Evolutionary conservation across 2,113 vertebrate species (phyloP), one percentile per base, ranked within the genome.

Genomic region (Mormoops blainvillei): DNA sequence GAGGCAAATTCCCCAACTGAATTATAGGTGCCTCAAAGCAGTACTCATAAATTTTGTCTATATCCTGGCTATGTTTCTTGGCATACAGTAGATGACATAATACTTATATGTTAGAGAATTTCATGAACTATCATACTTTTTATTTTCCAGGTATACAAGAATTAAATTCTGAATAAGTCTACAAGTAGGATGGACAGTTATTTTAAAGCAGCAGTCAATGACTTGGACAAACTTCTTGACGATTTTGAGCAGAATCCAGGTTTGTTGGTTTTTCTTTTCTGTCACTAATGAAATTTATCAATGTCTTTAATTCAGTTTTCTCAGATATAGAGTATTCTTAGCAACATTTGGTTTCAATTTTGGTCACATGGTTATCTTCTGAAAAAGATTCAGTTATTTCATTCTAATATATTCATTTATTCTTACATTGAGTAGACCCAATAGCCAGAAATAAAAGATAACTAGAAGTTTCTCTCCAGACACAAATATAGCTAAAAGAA

Each of bases 141-240:
- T 96, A n/a, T 94, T 96, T 94, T 97, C 8, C 86, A 99, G 98
- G 95, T 82, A 96, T 94, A 89, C 74, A 95, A 96, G 91, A 91
- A 85, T 94, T 98, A 71, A 97, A 95, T 82, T 88, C 48, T 97
- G 67, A 50, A 31, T 89, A 56, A 56, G 95, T 65, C 94, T 94
- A 71, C 65, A 96, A 92, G 83, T 98, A 99, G 98, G 97, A 99
- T 99, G 99, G 99, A 99, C 96, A 99, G 98, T 98, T 99, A 99
- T 97, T 99, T 99, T 97, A 99, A 99, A 98, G 99, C 99, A 96
- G 99, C 99, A 78, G 99, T 99, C 86, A 99, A 99, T 98, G 99
- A 99, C 97, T 97, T 99, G 98, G 99, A 99, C 98, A 99, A 99
- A 96, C 98, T 99, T 52, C 99, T 99, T 1, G 99, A 99, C 98